Evolutionary conservation across 2,888 invertebrate species (phyloP).

Genomic region (Dioctria linearis): DNA sequence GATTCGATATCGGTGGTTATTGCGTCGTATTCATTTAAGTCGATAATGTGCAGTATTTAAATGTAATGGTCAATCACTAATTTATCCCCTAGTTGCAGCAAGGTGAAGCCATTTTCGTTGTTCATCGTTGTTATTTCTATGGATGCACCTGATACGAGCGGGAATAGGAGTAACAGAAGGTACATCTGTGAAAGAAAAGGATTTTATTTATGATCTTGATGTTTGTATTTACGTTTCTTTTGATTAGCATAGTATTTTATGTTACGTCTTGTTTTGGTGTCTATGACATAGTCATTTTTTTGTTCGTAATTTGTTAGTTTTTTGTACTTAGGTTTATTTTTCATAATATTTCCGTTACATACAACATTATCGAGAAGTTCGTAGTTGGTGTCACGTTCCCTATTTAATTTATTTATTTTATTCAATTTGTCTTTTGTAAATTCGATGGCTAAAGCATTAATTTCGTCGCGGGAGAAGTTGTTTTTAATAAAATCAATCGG

Average conservation of each 20-base stretch:
- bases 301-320: conserved; percentile 2
- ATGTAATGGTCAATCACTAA: no score
- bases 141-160: no score
- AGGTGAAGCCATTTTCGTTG: no score
- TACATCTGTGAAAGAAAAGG: background rate
- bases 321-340: conserved; percentile 32
- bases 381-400: background rate
- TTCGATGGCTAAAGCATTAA: background rate
- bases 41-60: background rate
- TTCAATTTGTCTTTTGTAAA: conserved; percentile 6
- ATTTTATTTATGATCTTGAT: conserved; percentile 15
- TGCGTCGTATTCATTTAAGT: background rate
- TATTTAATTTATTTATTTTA: conserved; percentile 33
- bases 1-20: no score
- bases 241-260: conserved; percentile 14
- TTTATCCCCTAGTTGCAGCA: no score
- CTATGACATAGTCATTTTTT: background rate
- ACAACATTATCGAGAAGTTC: background rate
- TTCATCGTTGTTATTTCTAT: no score
- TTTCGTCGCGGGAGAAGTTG: conserved; percentile 11
- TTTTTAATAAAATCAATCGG: conserved; percentile 9
- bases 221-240: conserved; percentile 13
- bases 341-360: conserved; percentile 1
- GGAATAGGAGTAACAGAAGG: no score
- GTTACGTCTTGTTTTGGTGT: conserved; percentile 5